Base-by-base conservation (phyloP, 2,888 invertebrate genomes). In the Sarcophaga carnaria region DNA sequence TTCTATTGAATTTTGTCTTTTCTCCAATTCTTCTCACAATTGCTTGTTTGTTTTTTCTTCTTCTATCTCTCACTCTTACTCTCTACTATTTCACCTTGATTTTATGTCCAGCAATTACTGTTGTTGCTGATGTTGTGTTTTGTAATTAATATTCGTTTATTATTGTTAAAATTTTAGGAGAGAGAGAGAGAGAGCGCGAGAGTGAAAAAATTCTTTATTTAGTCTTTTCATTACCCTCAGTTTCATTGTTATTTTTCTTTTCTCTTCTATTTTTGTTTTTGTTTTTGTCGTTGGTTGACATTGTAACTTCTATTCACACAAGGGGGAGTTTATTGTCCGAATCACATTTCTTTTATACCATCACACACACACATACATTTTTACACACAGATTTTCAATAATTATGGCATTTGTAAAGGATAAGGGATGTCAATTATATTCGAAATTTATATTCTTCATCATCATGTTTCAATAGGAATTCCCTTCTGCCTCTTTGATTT, bases 71-170 rank as follows among this genome's bases (percentile, higher is more conserved):
- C 8, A 37, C 37, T 37, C 6, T 37, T 8, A 37, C 37, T 37
- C 10, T 37, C 37, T 37, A 37, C 2, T 37, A 37, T 37, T 37
- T 37, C 37, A 37, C 37, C 37, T 37, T 37, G 37, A 37, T 37
- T 37, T 37, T 8, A 10, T 37, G 37, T 37, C 10, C 37, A 2
- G 37, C 37, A 37, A 37, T 37, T 8, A 10, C 37, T 66, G n/a
- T 62, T 49, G 20, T 71, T 71, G n/a, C 74, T 62, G 11, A 49
- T 62, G 64, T 67, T 76, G 8, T 80, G 17, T 69, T 77, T 80
- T 77, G 66, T 60, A 78, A 74, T 80, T 80, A 77, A n/a, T 83
- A 75, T 83, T 78, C 60, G 71, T 77, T 37, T 83, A 25, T 80
- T 80, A 72, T 62, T 66, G 49, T 25, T 37, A 37, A 6, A 6